Evolutionary conservation across 2,888 invertebrate species (phyloP).

Genomic region (Pseudanteris insignis): DNA sequence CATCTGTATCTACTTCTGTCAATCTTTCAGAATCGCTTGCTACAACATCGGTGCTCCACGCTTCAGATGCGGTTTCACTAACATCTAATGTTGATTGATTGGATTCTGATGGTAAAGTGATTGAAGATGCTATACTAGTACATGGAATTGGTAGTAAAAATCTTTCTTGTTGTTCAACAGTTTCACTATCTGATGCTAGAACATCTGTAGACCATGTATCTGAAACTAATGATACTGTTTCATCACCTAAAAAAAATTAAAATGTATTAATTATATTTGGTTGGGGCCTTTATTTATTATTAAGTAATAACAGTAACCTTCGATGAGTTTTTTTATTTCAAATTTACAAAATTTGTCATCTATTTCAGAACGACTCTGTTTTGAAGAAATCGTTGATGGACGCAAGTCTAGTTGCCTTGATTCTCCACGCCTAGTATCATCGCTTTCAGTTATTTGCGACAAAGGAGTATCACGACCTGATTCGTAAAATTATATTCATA

Average conservation of each 20-base stretch:
- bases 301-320: conserved; percentile 59
- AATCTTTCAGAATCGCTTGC: conserved; percentile 92
- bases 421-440: conserved; percentile 69
- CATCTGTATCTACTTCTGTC: conserved; percentile 83
- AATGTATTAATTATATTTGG: too few relatives aligned
- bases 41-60: conserved; percentile 97
- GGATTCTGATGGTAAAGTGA: conserved; percentile 62
- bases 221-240: conserved; percentile 95
- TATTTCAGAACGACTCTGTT: conserved; percentile 92
- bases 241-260: conserved; percentile 82
- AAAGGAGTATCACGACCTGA: conserved; percentile 91
- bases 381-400: conserved; percentile 68
- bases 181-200: conserved; percentile 94
- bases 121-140: conserved; percentile 55
- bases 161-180: conserved; percentile 79
- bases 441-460: conserved; percentile 87
- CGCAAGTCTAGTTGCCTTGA: conserved; percentile 62
- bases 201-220: conserved; percentile 99
- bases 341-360: conserved; percentile 99
- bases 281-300: too few relatives aligned
- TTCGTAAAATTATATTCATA: background rate
- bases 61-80: conserved; percentile 94
- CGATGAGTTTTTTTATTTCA: conserved; percentile 81
- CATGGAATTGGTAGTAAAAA: conserved; percentile 53
- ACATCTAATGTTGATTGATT: conserved; percentile 74